Evolutionary conservation across 2,888 invertebrate genomes (phyloP), one percentile per base, ranked within the genome.

Genomic region (Rhaphigaster nebulosa): DNA sequence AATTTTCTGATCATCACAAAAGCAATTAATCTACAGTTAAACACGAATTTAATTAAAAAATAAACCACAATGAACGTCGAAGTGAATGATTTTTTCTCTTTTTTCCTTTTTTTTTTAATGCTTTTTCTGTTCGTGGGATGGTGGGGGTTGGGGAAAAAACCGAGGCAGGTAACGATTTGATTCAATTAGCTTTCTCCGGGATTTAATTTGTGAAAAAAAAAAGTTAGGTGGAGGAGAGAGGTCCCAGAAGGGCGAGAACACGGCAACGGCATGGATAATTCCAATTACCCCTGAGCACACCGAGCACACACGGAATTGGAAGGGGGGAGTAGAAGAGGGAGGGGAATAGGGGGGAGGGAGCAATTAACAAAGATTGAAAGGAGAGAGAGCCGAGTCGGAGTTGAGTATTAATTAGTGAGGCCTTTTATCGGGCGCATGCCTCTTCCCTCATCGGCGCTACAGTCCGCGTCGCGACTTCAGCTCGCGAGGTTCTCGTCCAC

Each of bases 341-440:
- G 84, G n/a, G 15, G 15, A 6, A 8, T 8, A n/a, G 38, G 13
- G 88, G 60, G 88, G 88, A 23, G 34, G 89, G 76, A 70, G 89
- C 89, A 89, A 89, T 89, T 89, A 89, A 89, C 89, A 89, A 89
- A 89, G 89, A 89, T 89, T 89, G 89, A 89, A 89, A 89, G 89
- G 89, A 76, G 70, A 89, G 89, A 84, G 84, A 84, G 84, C 41
- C 41, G 84, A 84, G 84, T 18, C 84, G 45, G 84, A 84, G 84
- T 38, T 56, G 87, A 52, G 54, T 88, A 88, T 88, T 88, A 88
- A 88, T 88, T 88, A 88, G 88, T 88, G 56, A 88, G 88, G 60
- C 88, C 88, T 60, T 88, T 88, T 88, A 88, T 88, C 52, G 87
- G 87, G 87, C 87, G 87, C 87, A 87, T 87, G 87, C 56, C 29